Base-by-base conservation (phyloP, 1,140 invertebrate species). In the Drosophila bipectinata region DNA sequence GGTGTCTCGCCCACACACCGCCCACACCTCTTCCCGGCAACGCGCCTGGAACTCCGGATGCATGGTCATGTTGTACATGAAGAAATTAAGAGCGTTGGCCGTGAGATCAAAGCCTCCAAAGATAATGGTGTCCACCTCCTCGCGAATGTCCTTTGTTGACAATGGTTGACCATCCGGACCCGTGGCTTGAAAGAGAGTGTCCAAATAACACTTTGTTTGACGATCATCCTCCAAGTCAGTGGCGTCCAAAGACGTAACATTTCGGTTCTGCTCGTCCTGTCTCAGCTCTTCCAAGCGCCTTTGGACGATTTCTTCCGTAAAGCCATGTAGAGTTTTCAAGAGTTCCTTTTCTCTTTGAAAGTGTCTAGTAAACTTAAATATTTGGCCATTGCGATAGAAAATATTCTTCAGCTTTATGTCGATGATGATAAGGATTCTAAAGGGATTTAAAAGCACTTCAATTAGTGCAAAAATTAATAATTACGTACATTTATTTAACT, bases 91-190 rank as follows among this genome's bases (percentile, higher is more conserved):
- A 0, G 66, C 72, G 1, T 79, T 60, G 1, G 81, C 79, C 1
- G 85, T 91, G 10, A 91, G 60, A 52, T 91, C 89, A 7, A 63
- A 84, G n/a, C 84, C 84, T 87, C 94, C 95, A 80, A 95, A 95
- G 91, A 95, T 94, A 69, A 95, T 95, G 1, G 95, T 95, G 62
- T 95, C 94, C 12, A 95, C 94, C 91, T 95, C 94, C 83, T 95
- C 93, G 47, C 93, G 77, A 32, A 96, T 95, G 69, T 95, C 95
- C 34, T 91, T 84, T 69, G 94, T 92, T 6, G 92, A 93, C 37
- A 96, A 79, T 1, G 84, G 79, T 14, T 90, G 74, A 3, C 92
- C 93, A 45, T 93, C 91, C 8, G 93, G 75, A 6, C 95, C 48
- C 9, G 91, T 92, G 26, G 93, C 92, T 71, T 94, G 92, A 1